Percentiles rank a stretch among this genome's conserved stretches.
Evolutionary conservation across 2,888 invertebrate genomes (phyloP).

Genomic region (Minunthozetes semirufus): DNA sequence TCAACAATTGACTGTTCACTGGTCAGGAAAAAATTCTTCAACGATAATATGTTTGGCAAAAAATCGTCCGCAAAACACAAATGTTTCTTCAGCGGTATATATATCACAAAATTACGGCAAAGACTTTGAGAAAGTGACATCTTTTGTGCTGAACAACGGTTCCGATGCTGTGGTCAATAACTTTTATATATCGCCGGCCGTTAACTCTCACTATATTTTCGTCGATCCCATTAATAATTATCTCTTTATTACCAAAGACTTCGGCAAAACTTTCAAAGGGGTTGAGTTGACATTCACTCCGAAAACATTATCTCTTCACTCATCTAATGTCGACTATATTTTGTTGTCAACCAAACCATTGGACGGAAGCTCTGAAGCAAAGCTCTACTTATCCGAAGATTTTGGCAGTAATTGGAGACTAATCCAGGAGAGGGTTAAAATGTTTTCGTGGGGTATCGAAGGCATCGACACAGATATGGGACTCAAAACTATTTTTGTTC

Average conservation of each 20-base stretch:
- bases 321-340: slow-evolving; percentile 48
- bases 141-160: slow-evolving; percentile 25
- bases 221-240: slow-evolving; percentile 69
- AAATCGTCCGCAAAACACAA: slow-evolving; percentile 50
- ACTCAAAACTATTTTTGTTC: slow-evolving; percentile 51
- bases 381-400: slow-evolving; percentile 70
- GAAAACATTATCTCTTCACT: slow-evolving; percentile 68
- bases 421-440: slow-evolving; percentile 66
- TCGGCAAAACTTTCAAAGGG: slow-evolving; percentile 61
- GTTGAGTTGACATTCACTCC: slow-evolving; percentile 66
- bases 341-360: background rate
- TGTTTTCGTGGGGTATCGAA: slow-evolving; percentile 59
- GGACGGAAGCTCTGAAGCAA: slow-evolving; percentile 44
- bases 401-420: slow-evolving; percentile 65
- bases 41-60: slow-evolving; percentile 78
- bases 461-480: slow-evolving; percentile 42
- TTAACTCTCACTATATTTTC: slow-evolving; percentile 74
- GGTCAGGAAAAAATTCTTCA: slow-evolving; percentile 80
- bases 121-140: slow-evolving; percentile 54
- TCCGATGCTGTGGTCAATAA: slow-evolving; percentile 61
- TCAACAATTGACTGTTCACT: slow-evolving; percentile 81
- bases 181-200: slow-evolving; percentile 74
- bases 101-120: slow-evolving; percentile 82
- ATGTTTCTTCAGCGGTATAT: slow-evolving; percentile 64
- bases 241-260: slow-evolving; percentile 67